phyloP scores from a whole-genome alignment of 2,888 invertebrate species.

The Scelioninae gen. 1 region DNA sequence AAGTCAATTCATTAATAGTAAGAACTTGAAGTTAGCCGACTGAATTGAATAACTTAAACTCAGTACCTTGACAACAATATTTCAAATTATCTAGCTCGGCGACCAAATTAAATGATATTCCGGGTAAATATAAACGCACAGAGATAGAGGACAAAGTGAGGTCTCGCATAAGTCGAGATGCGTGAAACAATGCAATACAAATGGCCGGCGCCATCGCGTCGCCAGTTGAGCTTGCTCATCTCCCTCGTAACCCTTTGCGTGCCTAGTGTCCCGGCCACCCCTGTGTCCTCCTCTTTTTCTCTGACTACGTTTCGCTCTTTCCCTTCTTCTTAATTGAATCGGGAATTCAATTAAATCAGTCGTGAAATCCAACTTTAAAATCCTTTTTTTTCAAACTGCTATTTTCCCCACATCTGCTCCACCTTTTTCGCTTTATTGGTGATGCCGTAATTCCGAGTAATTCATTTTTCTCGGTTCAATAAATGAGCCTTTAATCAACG shows the following conservation, averaged over 20 bases:
- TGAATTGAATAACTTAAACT: constrained; percentile 8
- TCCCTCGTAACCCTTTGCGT: constrained; percentile 58
- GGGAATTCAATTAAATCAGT: constrained; percentile 70
- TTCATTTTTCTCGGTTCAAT: constrained; percentile 63
- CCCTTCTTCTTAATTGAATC: constrained; percentile 67
- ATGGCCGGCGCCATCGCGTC: constrained; percentile 75
- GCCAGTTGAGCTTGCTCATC: constrained; percentile 62
- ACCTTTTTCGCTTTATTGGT: constrained; percentile 47
- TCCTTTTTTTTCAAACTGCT: constrained; percentile 56
- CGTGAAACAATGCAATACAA: constrained; percentile 81
- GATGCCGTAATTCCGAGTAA: constrained; percentile 61
- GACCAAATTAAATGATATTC: constrained; percentile 37
- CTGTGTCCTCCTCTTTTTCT: constrained; percentile 13
- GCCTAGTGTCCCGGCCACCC: constrained; percentile 48
- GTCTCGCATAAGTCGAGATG: constrained; percentile 70
- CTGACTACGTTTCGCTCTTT: constrained; percentile 30
- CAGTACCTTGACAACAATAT: neutral
- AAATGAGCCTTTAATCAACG: constrained; percentile 68
- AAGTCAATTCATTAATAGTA: too few species aligned
- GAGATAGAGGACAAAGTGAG: constrained; percentile 39
- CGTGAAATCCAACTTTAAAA: constrained; percentile 68
- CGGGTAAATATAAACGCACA: constrained; percentile 29
- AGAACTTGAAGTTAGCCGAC: constrained; percentile 12
- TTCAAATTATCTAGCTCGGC: neutral
- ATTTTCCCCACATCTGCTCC: constrained; percentile 33